Conservation (phyloP, 2,797 vertebrate species). For the Chaetophractus vellerosus region DNA sequence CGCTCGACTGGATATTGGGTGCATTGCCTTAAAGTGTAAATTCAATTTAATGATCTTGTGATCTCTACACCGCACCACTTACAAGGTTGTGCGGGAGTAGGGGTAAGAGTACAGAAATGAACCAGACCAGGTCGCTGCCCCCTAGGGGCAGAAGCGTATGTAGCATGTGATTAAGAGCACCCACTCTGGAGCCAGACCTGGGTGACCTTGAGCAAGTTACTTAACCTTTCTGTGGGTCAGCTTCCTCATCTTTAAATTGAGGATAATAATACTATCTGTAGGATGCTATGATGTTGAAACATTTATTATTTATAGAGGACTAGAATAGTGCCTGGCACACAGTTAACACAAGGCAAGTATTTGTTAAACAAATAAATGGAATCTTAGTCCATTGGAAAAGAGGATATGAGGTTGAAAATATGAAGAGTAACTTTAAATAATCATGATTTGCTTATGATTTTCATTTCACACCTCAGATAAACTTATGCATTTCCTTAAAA, state of each 20-base stretch:
- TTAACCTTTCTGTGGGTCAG: background rate
- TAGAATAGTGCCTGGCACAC: background rate
- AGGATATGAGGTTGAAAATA: background rate
- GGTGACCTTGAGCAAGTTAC: background rate
- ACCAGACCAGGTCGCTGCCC: background rate
- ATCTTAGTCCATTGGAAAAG: background rate
- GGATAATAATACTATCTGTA: background rate
- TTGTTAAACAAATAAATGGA: background rate
- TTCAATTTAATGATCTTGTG: background rate
- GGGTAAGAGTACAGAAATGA: background rate
- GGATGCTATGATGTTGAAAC: background rate
- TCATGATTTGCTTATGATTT: constrained; percentile 22
- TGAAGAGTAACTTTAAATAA: background rate
- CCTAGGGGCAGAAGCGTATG: background rate
- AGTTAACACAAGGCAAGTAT: background rate
- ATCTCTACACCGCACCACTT: background rate
- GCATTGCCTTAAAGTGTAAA: background rate
- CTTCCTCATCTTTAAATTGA: background rate
- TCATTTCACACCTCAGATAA: background rate
- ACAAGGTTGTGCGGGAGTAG: background rate
- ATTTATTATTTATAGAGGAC: background rate
- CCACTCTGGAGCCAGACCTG: background rate
- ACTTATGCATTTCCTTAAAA: background rate
- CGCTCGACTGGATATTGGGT: background rate
- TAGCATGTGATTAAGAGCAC: background rate